Percentiles rank a stretch among this genome's conserved stretches.
phyloP scores from a whole-genome alignment of 2,797 vertebrate genomes.

The Neosilurus hyrtlii region DNA sequence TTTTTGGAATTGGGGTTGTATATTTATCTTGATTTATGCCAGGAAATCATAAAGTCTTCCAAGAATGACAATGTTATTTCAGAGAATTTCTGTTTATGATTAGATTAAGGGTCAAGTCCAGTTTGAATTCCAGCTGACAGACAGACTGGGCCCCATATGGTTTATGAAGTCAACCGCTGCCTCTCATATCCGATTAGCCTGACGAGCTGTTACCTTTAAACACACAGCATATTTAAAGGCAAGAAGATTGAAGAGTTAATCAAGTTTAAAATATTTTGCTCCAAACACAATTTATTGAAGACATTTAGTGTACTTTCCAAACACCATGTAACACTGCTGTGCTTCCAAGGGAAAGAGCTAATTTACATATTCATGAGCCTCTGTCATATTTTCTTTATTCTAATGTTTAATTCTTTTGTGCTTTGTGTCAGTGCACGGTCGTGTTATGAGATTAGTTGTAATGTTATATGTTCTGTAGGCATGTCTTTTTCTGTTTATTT shows the following conservation, averaged over 20 bases:
- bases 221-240: not conserved
- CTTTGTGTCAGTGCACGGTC: not conserved
- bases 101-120: no score
- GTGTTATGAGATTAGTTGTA: not conserved
- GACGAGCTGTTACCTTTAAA: not conserved
- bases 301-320: not conserved
- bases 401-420: not conserved
- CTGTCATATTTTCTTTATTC: not conserved
- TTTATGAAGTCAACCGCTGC: no score
- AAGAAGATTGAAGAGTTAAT: not conserved
- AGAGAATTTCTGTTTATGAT: no score
- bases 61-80: no score
- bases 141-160: no score
- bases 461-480: not conserved
- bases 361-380: not conserved
- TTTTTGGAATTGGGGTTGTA: no score
- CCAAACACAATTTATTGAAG: not conserved
- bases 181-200: not conserved
- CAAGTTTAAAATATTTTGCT: not conserved
- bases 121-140: no score
- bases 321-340: not conserved
- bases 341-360: not conserved
- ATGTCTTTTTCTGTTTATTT: no score
- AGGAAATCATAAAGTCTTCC: no score
- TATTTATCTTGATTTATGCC: no score